Evolutionary conservation across 2,113 vertebrate genomes (phyloP), one percentile per base, ranked within the genome.

Genomic region (Pionites leucogaster): DNA sequence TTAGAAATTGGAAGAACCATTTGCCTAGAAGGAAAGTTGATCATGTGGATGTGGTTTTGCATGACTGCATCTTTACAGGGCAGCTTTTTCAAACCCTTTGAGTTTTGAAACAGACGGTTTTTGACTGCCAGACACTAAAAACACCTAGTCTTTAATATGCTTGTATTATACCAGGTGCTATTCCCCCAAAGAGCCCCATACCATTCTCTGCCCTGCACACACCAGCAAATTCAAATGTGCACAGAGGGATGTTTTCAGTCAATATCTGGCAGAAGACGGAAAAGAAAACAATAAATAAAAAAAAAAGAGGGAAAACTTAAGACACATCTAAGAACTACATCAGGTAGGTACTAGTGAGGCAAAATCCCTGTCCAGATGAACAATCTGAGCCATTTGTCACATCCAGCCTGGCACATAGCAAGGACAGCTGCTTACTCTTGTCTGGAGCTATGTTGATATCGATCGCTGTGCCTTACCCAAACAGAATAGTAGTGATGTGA

Each of bases 401-500:
- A 79, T 39, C 13, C 44, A 95, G 25, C 13, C 37, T 46, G 67
- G 37, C 59, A 49, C 11, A 35, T 31, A 68, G 82, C 44, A 86
- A 86, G n/a, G 46, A 70, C 20, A n/a, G 17, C 39, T 16, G 2
- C 39, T 28, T 44, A 39, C 29, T 55, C 31, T 59, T 35, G 9
- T 15, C 23, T 8, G 25, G 47, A 85, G 35, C 20, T 69, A 4
- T 35, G 55, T 2, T 17, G 25, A 17, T 46, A 59, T 1, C 0
- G 1, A 55, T 70, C 53, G 1, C 20, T 22, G 10, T 39, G 50
- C 25, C 50, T 42, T 39, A 22, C 37, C 35, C 60, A 63, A 81
- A 33, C 15, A 3, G 1, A 19, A 52, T 0, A 0, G 22, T 7
- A 82, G 17, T 55, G 47, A 60, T 6, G 4, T 35, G 47, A n/a